Evolutionary conservation across 2,888 invertebrate species (phyloP).

Genomic region (Linnaemya vulpina): DNA sequence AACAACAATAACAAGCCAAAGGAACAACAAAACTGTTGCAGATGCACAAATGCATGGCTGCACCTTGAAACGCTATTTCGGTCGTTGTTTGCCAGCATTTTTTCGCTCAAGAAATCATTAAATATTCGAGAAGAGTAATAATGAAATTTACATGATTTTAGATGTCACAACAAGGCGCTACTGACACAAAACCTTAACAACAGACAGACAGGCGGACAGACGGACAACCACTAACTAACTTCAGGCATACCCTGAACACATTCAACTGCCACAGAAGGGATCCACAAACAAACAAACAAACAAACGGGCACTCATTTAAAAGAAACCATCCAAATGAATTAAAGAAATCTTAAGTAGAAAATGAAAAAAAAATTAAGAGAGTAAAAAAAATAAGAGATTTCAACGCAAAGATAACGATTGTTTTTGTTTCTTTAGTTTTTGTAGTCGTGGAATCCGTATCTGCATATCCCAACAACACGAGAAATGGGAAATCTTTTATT

Average conservation of each 20-base stretch:
- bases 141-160: constrained; percentile 72
- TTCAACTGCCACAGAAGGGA: constrained; percentile 11
- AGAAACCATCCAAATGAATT: constrained; percentile 37
- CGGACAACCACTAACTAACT: constrained; percentile 12
- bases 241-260: neutral
- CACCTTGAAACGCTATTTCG: constrained; percentile 42
- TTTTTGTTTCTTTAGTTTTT: constrained; percentile 61
- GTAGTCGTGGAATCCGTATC: constrained; percentile 64
- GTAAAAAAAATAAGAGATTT: constrained; percentile 59
- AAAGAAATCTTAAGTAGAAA: constrained; percentile 31
- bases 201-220: constrained; percentile 17
- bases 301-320: no score
- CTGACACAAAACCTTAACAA: constrained; percentile 66
- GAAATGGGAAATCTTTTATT: constrained; percentile 56
- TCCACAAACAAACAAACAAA: constrained; percentile 30
- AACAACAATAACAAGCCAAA: constrained; percentile 25
- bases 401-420: constrained; percentile 68
- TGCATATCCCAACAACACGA: constrained; percentile 54
- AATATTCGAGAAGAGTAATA: constrained; percentile 70
- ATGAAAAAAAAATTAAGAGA: constrained; percentile 26
- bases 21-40: constrained; percentile 23
- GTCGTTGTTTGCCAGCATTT: constrained; percentile 12
- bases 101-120: constrained; percentile 64
- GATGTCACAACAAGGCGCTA: constrained; percentile 70
- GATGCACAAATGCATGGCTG: constrained; percentile 41